These are phyloP conservation scores for Gobionotothen gibberifrons DNA, from an alignment of 2,797 vertebrate species.

Conservation along the genomic window DNA sequence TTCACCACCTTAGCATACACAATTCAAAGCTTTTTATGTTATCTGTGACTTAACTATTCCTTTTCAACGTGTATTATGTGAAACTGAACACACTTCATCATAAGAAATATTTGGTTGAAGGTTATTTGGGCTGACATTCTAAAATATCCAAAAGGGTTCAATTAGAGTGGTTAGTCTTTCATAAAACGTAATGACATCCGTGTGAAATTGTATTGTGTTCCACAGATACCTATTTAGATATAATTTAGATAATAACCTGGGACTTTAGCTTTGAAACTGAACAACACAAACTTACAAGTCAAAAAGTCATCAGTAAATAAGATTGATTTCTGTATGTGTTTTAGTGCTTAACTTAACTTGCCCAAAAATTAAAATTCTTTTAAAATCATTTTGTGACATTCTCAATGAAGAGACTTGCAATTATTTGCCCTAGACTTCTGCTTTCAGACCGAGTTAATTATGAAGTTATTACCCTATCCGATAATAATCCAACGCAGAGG, in stretches of 20 bases:
- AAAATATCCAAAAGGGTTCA: constrained; percentile 15
- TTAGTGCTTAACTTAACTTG: too few relatives aligned
- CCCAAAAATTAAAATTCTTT: too few relatives aligned
- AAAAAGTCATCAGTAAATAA: background rate
- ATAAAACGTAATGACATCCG: background rate
- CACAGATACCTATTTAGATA: background rate
- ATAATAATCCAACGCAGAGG: too few relatives aligned
- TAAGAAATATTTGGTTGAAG: constrained; percentile 12
- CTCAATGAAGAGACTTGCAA: too few relatives aligned
- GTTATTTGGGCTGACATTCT: background rate
- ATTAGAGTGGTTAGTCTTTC: constrained; percentile 1
- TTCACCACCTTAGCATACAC: constrained; percentile 3
- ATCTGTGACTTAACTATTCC: constrained; percentile 17
- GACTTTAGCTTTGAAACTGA: background rate
- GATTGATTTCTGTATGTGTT: too few relatives aligned
- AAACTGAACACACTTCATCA: background rate
- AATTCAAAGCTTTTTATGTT: constrained; percentile 5
- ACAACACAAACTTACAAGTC: background rate
- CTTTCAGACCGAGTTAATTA: too few relatives aligned
- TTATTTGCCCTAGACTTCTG: too few relatives aligned
- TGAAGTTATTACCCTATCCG: too few relatives aligned
- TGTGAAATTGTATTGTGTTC: background rate
- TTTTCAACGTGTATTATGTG: background rate
- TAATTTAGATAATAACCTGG: background rate
- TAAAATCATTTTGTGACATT: too few relatives aligned